Evolutionary conservation across 2,797 vertebrate species (phyloP).

Genomic region (Rhinichthys osculus): DNA sequence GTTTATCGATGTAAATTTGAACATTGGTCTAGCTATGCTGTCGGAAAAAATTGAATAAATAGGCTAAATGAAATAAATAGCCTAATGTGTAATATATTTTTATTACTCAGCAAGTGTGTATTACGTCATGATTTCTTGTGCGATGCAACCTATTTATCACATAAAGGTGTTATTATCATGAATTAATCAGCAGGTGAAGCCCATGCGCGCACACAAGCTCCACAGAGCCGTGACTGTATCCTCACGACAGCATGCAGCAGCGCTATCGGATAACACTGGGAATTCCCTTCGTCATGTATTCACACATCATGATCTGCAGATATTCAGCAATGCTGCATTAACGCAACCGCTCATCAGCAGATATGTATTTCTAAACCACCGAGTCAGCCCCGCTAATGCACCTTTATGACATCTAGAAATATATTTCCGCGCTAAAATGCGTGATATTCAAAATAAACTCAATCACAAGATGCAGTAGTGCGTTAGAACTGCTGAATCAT

Average conservation of each 20-base stretch:
- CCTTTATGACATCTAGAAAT: not conserved
- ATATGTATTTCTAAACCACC: not conserved
- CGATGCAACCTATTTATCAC: not conserved
- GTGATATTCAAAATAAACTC: not conserved
- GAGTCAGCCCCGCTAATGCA: not conserved
- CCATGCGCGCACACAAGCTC: slow-evolving; percentile 3
- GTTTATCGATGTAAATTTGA: not conserved
- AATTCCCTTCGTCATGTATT: slow-evolving; percentile 79
- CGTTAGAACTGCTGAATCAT: slow-evolving; percentile 27
- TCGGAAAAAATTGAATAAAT: not conserved
- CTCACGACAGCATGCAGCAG: slow-evolving; percentile 63
- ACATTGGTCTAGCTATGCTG: not conserved
- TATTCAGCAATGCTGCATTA: slow-evolving; percentile 54
- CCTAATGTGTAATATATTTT: not conserved
- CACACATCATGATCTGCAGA: slow-evolving; percentile 54
- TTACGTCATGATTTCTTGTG: slow-evolving; percentile 38
- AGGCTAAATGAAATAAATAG: not conserved
- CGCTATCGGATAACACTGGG: slow-evolving; percentile 76
- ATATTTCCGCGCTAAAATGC: not conserved
- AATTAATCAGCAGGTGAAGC: slow-evolving; percentile 1
- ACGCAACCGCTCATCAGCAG: not conserved
- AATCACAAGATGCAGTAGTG: not conserved
- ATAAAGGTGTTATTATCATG: not conserved
- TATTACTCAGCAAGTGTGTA: slow-evolving; percentile 17
- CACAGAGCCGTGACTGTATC: slow-evolving; percentile 1